Base-by-base conservation (phyloP, 2,797 vertebrate species). In the Macrochelys suwanniensis region DNA sequence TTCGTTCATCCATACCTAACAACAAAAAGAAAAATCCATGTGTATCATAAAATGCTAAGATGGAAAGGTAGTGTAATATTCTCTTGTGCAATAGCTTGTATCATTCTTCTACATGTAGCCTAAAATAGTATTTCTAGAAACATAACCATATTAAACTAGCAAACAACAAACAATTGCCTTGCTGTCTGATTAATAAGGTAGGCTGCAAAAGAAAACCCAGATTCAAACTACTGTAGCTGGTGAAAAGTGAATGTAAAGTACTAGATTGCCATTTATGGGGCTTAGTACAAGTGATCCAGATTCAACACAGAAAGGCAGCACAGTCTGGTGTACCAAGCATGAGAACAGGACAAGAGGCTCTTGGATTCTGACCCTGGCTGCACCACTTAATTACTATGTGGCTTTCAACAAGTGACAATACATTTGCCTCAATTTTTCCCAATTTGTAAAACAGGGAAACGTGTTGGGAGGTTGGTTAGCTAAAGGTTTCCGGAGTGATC, bases 1-100 rank as follows among this genome's bases (percentile, higher is more conserved):
- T 98, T 98, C 99, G 97, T 97, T 99, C 99, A 97, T 99, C 99
- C 98, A 99, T 98, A 98, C 99, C 99, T 99, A 98, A 97, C 93
- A 98, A 94, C 74, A 93, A 97, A 96, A 95, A 97, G 97, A 97
- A 98, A 94, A 95, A 82, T 2, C 45, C 59, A 82, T 61, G 50
- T 12, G 15, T 50, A 0, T 92, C 49, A 95, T 91, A 68, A 88
- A 88, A 84, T 1, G 77, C 47, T 86, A 56, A 61, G 26, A 33
- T 57, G 47, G 17, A 49, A 47, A 89, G 0, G 3, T 37, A 77
- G 45, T 25, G 42, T 31, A 49, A 28, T 15, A 47, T 47, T 77
- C 68, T 57, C 88, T 83, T 47, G 84, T 56, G 77, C 80, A 90
- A 81, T 50, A 83, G 83, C 81, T 95, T 88, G 87, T 47, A 82